Conservation (phyloP, 2,888 invertebrate species). For the Eupelmus urozonus region DNA sequence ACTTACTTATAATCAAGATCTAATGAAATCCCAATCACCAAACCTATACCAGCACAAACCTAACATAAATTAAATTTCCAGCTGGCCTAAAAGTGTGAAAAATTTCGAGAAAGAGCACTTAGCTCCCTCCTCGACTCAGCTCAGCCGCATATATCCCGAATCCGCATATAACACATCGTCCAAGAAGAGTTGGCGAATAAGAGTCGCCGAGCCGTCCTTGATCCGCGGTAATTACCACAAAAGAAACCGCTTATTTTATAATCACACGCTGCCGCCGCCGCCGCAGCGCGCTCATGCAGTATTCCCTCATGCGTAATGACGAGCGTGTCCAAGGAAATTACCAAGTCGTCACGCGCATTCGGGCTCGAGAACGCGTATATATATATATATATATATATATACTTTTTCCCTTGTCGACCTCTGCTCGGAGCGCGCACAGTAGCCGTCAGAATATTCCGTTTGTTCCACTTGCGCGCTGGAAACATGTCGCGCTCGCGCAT, state of each 20-base stretch:
- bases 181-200: neutral
- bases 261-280: constrained; percentile 67
- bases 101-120: too few species aligned
- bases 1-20: too few species aligned
- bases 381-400: constrained; percentile 18
- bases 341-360: constrained; percentile 64
- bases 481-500: too few species aligned
- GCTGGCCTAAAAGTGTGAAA: too few species aligned
- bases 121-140: too few species aligned
- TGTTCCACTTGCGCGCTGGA: constrained; percentile 34
- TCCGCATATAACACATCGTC: constrained; percentile 62
- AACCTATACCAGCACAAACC: too few species aligned
- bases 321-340: constrained; percentile 69
- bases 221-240: constrained; percentile 74
- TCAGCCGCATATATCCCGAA: constrained; percentile 66
- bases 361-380: constrained; percentile 33
- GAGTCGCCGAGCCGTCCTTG: constrained; percentile 68
- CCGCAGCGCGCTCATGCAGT: constrained; percentile 49
- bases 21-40: too few species aligned
- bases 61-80: too few species aligned
- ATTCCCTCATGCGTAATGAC: constrained; percentile 70
- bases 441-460: constrained; percentile 48
- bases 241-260: constrained; percentile 76
- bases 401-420: neutral
- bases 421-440: constrained; percentile 4